Percentiles rank a stretch among this genome's conserved stretches.
phyloP scores from a whole-genome alignment of 1,140 invertebrate genomes.

The Drosophila teissieri region DNA sequence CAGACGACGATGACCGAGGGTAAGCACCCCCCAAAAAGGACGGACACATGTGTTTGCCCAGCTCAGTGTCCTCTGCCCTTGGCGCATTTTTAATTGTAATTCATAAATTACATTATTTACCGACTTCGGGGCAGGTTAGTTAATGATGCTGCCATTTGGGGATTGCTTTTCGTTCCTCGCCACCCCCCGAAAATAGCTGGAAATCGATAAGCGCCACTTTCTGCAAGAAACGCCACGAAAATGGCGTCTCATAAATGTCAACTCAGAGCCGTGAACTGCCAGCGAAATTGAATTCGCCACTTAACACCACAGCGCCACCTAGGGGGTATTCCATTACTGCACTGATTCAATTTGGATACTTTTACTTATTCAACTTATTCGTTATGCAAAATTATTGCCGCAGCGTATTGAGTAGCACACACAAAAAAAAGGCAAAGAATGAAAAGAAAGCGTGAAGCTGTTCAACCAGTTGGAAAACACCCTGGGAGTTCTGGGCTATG shows the following conservation, averaged over 20 bases:
- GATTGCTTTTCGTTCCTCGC: not conserved
- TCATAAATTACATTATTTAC: slow-evolving; percentile 72
- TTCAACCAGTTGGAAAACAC: slow-evolving; percentile 78
- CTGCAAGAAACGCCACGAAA: slow-evolving; percentile 13
- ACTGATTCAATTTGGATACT: slow-evolving; percentile 73
- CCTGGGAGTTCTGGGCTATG: slow-evolving; percentile 45
- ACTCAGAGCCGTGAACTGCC: slow-evolving; percentile 32
- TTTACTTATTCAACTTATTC: slow-evolving; percentile 66
- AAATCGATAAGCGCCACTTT: slow-evolving; percentile 33
- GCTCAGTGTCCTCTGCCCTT: slow-evolving; percentile 13
- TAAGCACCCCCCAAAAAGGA: slow-evolving; percentile 26
- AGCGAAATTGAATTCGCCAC: slow-evolving; percentile 66
- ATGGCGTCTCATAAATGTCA: slow-evolving; percentile 53
- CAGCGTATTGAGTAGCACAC: slow-evolving; percentile 34
- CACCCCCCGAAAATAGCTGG: not conserved
- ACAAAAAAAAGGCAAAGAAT: slow-evolving; percentile 12
- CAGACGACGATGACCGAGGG: slow-evolving; percentile 8
- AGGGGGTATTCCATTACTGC: slow-evolving; percentile 38
- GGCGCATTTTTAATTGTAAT: slow-evolving; percentile 72
- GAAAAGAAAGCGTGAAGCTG: slow-evolving; percentile 32
- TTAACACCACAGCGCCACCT: slow-evolving; percentile 24
- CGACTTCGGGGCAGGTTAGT: slow-evolving; percentile 33
- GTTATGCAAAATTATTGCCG: slow-evolving; percentile 79
- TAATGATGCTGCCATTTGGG: slow-evolving; percentile 53
- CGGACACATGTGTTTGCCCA: slow-evolving; percentile 35